phyloP scores from a whole-genome alignment of 2,888 invertebrate genomes.

The Athalia circularis region DNA sequence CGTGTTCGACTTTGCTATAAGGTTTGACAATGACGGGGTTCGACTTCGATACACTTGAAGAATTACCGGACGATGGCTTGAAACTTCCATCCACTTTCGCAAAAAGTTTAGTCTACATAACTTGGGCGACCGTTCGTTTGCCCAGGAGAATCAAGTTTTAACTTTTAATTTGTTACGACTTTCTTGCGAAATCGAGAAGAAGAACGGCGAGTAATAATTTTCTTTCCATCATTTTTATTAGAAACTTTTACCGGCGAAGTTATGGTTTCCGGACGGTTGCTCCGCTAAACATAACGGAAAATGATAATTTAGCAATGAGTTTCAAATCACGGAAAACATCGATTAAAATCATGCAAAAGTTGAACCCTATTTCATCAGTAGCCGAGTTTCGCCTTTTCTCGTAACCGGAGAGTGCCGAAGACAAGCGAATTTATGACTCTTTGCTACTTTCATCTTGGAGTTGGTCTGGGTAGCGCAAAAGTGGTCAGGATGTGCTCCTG shows the following conservation, averaged over 20 bases:
- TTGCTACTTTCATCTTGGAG: conserved; percentile 20
- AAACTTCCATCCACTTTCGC: neutral
- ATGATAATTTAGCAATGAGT: too few species aligned
- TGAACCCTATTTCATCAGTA: too few species aligned
- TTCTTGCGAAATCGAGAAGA: conserved; percentile 16
- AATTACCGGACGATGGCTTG: neutral
- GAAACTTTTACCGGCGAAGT: neutral
- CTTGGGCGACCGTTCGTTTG: conserved; percentile 21
- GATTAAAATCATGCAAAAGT: too few species aligned
- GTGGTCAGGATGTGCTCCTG: conserved; percentile 36
- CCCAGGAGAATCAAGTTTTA: conserved; percentile 23
- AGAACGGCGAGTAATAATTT: neutral
- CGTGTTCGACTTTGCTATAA: neutral
- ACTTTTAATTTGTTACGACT: conserved; percentile 20
- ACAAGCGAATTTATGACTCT: conserved; percentile 14
- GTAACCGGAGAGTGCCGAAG: neutral
- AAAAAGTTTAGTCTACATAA: conserved; percentile 12
- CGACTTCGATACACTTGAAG: neutral
- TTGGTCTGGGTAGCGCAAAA: conserved; percentile 17
- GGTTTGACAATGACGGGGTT: conserved; percentile 5
- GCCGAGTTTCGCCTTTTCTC: neutral
- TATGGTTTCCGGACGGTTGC: too few species aligned
- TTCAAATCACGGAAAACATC: too few species aligned
- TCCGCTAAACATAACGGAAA: too few species aligned
- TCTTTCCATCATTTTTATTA: neutral